Evolutionary conservation across 2,113 vertebrate species (phyloP), one percentile per base, ranked within the genome.

Genomic region (Scomber japonicus): DNA sequence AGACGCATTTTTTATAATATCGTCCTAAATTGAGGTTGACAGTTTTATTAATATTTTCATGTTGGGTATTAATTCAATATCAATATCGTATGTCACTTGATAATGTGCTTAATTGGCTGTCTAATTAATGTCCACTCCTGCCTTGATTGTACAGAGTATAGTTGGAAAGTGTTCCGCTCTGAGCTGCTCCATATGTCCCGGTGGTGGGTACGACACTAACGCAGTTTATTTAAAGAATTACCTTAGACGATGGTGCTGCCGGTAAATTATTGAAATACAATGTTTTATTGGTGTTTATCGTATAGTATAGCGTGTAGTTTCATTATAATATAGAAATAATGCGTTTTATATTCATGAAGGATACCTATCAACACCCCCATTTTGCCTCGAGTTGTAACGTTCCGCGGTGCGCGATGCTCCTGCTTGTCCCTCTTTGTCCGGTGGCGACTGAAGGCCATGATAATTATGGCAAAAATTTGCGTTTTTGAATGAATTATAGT

Each of bases 341-440:
- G 0, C 0, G 0, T 44, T n/a, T 30, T 45, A 16, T 44, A 57
- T 24, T 59, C 1, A 27, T 27, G 1, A 50, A 15, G 53, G 19
- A 30, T 17, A 27, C 40, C 19, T 49, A 8, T 3, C 6, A 9
- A 61, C 81, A 56, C 92, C 93, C 95, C 93, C 83, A 35, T 86
- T 75, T 78, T 14, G 31, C 14, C 48, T 0, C 1, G 16, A 88
- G 17, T 80, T 94, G 91, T 31, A 90, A 80, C 67, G 59, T 80
- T 90, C 91, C 92, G 55, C 49, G 66, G 64, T 89, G 91, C 80
- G 87, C 85, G 88, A 89, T 88, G 66, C 83, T 82, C 84, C 88
- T 85, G 93, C 87, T 91, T 83, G 94, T 93, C 93, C 91, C 93
- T 95, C 95, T 95, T 96, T 96, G 95, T 95, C 95, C 95, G 93